Conservation (phyloP, 2,888 invertebrate genomes). For the Acutogordius australiensis region DNA sequence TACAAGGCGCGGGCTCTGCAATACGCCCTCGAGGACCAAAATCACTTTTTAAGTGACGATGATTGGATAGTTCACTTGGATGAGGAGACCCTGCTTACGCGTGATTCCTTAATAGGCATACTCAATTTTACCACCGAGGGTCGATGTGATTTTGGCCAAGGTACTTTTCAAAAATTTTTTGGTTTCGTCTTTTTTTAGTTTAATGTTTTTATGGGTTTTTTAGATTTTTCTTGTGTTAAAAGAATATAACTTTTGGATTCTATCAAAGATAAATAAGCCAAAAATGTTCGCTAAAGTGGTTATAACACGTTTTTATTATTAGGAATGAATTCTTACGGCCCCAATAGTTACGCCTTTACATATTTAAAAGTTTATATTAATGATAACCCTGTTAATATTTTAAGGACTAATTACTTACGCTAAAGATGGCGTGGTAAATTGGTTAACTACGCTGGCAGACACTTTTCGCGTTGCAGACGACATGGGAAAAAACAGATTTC, state of each 20-base stretch:
- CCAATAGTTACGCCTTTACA: too few relatives aligned
- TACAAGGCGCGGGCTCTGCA: conserved; percentile 79
- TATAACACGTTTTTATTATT: too few relatives aligned
- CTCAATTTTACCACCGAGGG: conserved; percentile 76
- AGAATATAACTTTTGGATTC: too few relatives aligned
- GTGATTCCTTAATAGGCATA: conserved; percentile 46
- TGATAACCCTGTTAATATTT: too few relatives aligned
- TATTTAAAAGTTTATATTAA: too few relatives aligned
- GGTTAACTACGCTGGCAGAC: conserved; percentile 78
- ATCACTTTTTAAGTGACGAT: conserved; percentile 45
- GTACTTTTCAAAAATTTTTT: too few relatives aligned
- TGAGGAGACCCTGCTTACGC: conserved; percentile 73
- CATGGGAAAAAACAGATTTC: conserved; percentile 73
- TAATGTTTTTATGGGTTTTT: too few relatives aligned
- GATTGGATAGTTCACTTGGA: conserved; percentile 77
- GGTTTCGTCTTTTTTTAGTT: too few relatives aligned
- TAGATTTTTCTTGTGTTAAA: too few relatives aligned
- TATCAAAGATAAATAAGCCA: too few relatives aligned
- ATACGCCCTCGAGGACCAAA: conserved; percentile 64
- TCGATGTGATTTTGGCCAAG: conserved; percentile 76
- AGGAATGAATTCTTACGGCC: too few relatives aligned
- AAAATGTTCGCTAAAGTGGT: too few relatives aligned
- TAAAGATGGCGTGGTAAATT: conserved; percentile 70
- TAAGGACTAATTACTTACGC: conserved; percentile 35
- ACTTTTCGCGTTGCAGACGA: conserved; percentile 68